A percentile compares a stretch with the other conserved stretches of the same genome.
Conservation (phyloP, 1,140 invertebrate genomes). For the Drosophila insularis region DNA sequence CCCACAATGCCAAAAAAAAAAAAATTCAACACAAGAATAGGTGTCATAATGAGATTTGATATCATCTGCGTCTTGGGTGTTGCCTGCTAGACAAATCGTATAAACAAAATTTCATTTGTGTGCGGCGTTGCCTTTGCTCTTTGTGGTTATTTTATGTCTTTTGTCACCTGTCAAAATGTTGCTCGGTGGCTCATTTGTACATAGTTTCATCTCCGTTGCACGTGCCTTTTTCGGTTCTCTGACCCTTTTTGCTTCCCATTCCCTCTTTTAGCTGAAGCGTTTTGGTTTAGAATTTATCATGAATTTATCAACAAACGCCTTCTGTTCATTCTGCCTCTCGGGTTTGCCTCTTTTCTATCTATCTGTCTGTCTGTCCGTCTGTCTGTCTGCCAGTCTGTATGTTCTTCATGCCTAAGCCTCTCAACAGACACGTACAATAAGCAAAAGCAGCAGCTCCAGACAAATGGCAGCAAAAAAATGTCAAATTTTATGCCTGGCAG, state of each 20-base stretch:
- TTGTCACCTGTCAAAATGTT: constrained; percentile 41
- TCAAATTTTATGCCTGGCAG: constrained; percentile 43
- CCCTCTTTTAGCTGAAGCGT: background rate
- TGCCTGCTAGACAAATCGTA: constrained; percentile 11
- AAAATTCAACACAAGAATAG: constrained; percentile 3
- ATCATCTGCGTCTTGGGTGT: constrained; percentile 34
- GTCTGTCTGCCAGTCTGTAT: background rate
- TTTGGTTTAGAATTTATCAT: constrained; percentile 38
- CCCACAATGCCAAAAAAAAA: background rate
- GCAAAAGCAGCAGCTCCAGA: background rate
- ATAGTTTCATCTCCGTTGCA: constrained; percentile 14
- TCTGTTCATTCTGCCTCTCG: background rate
- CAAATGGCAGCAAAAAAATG: background rate
- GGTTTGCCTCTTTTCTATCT: too few relatives aligned
- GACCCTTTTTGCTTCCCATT: constrained; percentile 30
- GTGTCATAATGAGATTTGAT: constrained; percentile 67
- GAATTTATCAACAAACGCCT: constrained; percentile 5
- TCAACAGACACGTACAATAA: constrained; percentile 39
- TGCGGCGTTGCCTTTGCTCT: background rate
- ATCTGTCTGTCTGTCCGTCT: background rate
- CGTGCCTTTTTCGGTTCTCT: constrained; percentile 43
- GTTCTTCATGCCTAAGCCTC: constrained; percentile 22
- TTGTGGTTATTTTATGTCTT: constrained; percentile 17
- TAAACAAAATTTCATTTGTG: background rate
- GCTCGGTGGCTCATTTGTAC: constrained; percentile 13